These are phyloP conservation scores for Ovis aries DNA, from an alignment of 2,113 vertebrate species.

Conservation along the genomic window DNA sequence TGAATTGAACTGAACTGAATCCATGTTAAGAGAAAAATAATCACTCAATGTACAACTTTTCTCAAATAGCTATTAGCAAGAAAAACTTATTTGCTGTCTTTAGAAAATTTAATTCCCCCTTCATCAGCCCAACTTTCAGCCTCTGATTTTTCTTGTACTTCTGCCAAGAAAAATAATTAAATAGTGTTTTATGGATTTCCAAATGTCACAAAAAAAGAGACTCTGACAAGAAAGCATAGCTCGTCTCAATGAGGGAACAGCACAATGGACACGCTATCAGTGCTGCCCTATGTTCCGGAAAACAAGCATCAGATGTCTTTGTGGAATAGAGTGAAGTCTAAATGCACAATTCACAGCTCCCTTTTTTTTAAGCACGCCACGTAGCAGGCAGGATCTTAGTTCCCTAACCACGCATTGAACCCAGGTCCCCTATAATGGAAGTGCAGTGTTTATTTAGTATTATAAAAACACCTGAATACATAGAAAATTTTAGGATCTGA, in stretches of 20 bases:
- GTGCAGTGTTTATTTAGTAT: not conserved
- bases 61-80: not conserved
- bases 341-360: not conserved
- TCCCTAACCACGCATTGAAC: not conserved
- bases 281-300: not conserved
- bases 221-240: not conserved
- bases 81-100: conserved; percentile 6
- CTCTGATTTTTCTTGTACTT: conserved; percentile 23
- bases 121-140: not conserved
- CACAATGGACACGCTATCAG: not conserved
- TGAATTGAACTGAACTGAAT: too few relatives aligned
- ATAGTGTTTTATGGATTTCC: not conserved
- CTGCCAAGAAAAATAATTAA: conserved; percentile 19
- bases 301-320: not conserved
- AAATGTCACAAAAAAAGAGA: not conserved
- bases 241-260: not conserved
- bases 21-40: not conserved
- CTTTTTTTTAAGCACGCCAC: not conserved
- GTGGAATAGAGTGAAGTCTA: not conserved
- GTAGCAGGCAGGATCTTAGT: not conserved
- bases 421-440: not conserved
- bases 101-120: not conserved
- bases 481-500: not conserved
- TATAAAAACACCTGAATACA: not conserved
- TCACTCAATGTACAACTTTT: not conserved